Evolutionary conservation across 1,140 invertebrate genomes (phyloP).

Genomic region (Aporrectodea caliginosa): DNA sequence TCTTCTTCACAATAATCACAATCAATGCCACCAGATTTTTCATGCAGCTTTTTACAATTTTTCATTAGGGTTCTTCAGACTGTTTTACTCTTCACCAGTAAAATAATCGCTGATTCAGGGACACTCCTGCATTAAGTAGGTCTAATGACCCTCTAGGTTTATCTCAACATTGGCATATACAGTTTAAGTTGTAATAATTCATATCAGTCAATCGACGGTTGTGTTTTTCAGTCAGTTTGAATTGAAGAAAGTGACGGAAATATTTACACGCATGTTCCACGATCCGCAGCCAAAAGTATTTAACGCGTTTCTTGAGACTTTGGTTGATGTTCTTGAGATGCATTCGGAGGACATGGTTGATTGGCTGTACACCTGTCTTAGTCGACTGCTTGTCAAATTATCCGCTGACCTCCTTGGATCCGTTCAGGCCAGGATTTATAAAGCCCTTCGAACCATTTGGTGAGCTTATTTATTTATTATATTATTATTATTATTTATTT

Average conservation of each 20-base stretch:
- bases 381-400: conserved; percentile 76
- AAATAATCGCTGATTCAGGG: too few species aligned
- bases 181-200: too few species aligned
- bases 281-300: conserved; percentile 94
- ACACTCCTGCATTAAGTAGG: too few species aligned
- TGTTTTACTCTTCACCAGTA: too few species aligned
- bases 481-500: neutral
- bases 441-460: conserved; percentile 80
- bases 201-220: too few species aligned
- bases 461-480: conserved; percentile 56
- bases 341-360: conserved; percentile 67
- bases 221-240: conserved; percentile 61
- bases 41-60: too few species aligned
- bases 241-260: conserved; percentile 76
- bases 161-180: too few species aligned
- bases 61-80: too few species aligned
- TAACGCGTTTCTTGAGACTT: conserved; percentile 82
- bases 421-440: conserved; percentile 81
- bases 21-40: too few species aligned
- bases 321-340: conserved; percentile 80
- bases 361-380: conserved; percentile 83
- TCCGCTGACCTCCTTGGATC: conserved; percentile 84
- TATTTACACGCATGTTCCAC: conserved; percentile 94
- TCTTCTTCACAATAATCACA: too few species aligned
- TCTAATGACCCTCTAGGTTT: too few species aligned